Evolutionary conservation across 2,888 invertebrate genomes (phyloP).

Genomic region (Mellilla xanthometata): DNA sequence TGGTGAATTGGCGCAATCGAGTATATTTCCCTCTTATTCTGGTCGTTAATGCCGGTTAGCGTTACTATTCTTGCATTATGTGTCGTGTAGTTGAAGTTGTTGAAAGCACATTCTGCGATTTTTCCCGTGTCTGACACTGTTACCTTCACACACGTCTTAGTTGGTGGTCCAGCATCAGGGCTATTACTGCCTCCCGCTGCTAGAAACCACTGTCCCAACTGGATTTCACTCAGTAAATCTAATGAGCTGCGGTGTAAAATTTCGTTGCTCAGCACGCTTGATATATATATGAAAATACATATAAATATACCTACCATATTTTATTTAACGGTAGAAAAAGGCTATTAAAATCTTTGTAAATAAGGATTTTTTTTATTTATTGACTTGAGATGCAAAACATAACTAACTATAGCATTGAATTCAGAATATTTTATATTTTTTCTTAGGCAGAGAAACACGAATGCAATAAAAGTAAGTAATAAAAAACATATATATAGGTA

Average conservation of each 20-base stretch:
- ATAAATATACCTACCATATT: no score
- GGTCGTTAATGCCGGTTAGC: background rate
- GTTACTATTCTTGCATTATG: background rate
- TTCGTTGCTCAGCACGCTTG: no score
- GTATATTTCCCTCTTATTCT: background rate
- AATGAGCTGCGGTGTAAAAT: background rate
- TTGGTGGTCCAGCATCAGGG: background rate
- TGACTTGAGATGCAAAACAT: no score
- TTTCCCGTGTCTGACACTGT: background rate
- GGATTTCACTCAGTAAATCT: background rate
- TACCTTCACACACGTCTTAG: background rate
- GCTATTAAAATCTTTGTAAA: no score
- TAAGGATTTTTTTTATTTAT: no score
- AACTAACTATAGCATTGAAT: no score
- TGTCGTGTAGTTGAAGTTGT: background rate
- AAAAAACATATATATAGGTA: no score
- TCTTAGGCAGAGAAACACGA: no score
- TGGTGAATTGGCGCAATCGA: background rate
- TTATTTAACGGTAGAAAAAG: no score
- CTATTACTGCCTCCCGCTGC: conserved; percentile 3
- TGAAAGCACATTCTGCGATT: background rate
- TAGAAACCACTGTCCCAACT: background rate
- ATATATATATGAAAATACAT: no score
- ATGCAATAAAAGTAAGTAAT: no score
- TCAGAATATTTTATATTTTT: no score